A percentile compares a stretch with the other conserved stretches of the same genome.
Evolutionary conservation across 2,113 vertebrate species (phyloP).

Genomic region (Mormyrus lacerda): DNA sequence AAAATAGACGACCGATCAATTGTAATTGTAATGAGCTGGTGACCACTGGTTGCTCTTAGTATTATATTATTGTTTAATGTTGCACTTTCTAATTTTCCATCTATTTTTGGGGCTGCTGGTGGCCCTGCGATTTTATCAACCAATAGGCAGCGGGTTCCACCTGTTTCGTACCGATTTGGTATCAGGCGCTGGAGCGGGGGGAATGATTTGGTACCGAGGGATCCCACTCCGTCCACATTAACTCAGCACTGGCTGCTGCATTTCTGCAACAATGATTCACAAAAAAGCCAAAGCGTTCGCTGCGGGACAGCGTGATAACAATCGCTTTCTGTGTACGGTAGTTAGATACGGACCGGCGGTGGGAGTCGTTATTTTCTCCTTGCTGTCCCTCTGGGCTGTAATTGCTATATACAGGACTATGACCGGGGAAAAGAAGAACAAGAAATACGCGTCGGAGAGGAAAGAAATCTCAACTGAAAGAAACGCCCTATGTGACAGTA

Average conservation of each 20-base stretch:
- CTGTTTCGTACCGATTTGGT: background rate
- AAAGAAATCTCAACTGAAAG: background rate
- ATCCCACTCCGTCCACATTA: background rate
- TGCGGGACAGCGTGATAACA: background rate
- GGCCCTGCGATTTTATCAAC: background rate
- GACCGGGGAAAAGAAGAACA: background rate
- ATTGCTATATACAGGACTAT: background rate
- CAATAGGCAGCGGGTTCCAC: background rate
- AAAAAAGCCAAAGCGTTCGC: background rate
- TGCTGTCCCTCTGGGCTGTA: slow-evolving; percentile 12
- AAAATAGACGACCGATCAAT: background rate
- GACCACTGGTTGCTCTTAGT: background rate
- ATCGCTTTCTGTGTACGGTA: background rate
- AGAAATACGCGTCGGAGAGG: background rate
- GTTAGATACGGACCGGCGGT: background rate
- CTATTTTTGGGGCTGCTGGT: background rate
- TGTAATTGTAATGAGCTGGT: background rate
- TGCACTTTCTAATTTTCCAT: background rate
- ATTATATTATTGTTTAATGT: background rate
- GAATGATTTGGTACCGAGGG: background rate
- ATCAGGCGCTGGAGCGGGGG: background rate
- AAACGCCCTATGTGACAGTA: background rate
- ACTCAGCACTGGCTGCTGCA: background rate
- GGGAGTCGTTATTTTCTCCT: slow-evolving; percentile 3
- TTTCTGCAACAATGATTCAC: background rate